Conservation (phyloP, 2,797 vertebrate genomes). For the Oreortyx pictus region DNA sequence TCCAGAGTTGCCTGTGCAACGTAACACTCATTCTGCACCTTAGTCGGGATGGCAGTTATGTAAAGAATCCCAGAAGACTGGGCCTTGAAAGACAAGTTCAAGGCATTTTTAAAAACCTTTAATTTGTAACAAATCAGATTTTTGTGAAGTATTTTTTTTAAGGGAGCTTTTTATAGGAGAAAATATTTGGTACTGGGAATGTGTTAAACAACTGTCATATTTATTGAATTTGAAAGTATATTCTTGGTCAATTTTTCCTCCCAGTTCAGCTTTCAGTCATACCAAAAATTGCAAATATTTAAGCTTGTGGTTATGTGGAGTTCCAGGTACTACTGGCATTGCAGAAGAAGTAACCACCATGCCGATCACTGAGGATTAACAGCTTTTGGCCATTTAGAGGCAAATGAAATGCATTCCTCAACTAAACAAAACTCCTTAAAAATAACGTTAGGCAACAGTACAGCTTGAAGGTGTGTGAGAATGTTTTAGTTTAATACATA, state of each 20-base stretch:
- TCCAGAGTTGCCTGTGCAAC: not conserved
- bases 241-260: not conserved
- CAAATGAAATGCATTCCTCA: not conserved
- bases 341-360: not conserved
- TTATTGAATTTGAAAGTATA: conserved; percentile 6
- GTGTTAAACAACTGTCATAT: not conserved
- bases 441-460: not conserved
- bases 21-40: not conserved
- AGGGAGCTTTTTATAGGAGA: not conserved
- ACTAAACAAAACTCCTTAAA: not conserved
- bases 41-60: not conserved
- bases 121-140: not conserved
- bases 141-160: not conserved
- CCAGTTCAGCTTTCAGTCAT: not conserved
- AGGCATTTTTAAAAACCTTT: not conserved
- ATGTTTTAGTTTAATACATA: not conserved
- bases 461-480: not conserved
- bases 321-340: not conserved
- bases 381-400: not conserved
- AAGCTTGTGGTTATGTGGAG: not conserved
- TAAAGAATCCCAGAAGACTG: not conserved
- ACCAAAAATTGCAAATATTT: conserved; percentile 8
- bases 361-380: not conserved
- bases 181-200: not conserved
- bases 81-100: not conserved